Evolutionary conservation across 2,113 vertebrate genomes (phyloP).

Genomic region (Athene noctua): DNA sequence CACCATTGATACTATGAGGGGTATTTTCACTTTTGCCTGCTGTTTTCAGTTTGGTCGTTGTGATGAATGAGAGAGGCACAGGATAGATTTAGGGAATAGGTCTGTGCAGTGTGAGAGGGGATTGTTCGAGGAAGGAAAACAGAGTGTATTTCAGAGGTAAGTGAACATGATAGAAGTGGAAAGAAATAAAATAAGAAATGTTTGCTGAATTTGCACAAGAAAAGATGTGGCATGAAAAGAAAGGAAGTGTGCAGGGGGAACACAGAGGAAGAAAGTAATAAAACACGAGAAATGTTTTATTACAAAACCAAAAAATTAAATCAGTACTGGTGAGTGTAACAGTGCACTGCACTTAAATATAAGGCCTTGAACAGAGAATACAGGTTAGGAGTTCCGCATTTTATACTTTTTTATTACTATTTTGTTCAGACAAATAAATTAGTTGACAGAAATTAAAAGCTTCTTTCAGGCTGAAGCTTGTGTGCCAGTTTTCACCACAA

Average conservation of each 20-base stretch:
- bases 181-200: not conserved
- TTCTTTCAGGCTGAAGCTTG: not conserved
- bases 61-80: not conserved
- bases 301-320: not conserved
- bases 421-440: constrained; percentile 6
- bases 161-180: not conserved
- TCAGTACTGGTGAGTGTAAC: not conserved
- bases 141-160: not conserved
- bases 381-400: not conserved
- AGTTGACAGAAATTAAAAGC: not conserved
- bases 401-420: not conserved
- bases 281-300: not conserved
- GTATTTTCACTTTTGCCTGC: not conserved
- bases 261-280: not conserved
- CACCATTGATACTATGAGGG: fast-evolving
- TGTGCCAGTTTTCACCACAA: constrained; percentile 8
- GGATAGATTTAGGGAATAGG: not conserved
- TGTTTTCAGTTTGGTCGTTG: not conserved
- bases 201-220: not conserved
- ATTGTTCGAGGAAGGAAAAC: not conserved
- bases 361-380: not conserved
- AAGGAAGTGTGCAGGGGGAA: not conserved
- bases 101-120: not conserved
- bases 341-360: not conserved
- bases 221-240: not conserved